Evolutionary conservation across 2,113 vertebrate genomes (phyloP).

Genomic region (Balaenoptera acutorostrata): DNA sequence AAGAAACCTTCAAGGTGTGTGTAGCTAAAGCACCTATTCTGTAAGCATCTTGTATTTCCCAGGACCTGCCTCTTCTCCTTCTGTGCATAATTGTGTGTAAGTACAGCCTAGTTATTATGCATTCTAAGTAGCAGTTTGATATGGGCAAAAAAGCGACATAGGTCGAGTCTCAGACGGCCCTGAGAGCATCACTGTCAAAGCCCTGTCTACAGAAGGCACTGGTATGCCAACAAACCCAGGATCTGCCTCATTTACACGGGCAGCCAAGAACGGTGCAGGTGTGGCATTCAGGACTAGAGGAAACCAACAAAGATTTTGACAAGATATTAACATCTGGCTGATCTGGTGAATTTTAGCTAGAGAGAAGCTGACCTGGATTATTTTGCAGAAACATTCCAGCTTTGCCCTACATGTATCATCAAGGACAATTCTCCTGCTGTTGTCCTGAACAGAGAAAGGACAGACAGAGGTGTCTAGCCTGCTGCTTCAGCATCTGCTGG

Average conservation of each 20-base stretch:
- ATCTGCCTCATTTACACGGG: background rate
- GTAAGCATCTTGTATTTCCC: background rate
- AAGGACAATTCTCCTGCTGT: slow-evolving; percentile 22
- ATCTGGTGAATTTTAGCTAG: background rate
- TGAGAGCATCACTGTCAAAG: background rate
- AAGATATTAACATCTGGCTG: background rate
- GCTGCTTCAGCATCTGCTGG: background rate
- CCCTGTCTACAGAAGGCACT: background rate
- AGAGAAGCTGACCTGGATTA: background rate
- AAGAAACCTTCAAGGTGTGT: background rate
- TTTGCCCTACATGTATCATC: background rate
- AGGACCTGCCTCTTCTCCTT: background rate
- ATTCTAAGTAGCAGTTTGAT: background rate
- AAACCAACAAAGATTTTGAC: background rate
- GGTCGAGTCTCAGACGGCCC: background rate
- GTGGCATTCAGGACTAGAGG: background rate
- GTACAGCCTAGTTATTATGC: background rate
- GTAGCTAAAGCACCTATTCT: background rate
- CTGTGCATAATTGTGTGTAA: background rate
- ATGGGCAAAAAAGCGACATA: background rate
- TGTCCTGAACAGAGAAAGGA: background rate
- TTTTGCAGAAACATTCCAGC: background rate
- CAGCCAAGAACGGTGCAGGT: rapidly evolving
- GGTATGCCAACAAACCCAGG: background rate
- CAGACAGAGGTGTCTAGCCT: background rate